Conservation (phyloP, 2,113 vertebrate species). For the Misgurnus anguillicaudatus region DNA sequence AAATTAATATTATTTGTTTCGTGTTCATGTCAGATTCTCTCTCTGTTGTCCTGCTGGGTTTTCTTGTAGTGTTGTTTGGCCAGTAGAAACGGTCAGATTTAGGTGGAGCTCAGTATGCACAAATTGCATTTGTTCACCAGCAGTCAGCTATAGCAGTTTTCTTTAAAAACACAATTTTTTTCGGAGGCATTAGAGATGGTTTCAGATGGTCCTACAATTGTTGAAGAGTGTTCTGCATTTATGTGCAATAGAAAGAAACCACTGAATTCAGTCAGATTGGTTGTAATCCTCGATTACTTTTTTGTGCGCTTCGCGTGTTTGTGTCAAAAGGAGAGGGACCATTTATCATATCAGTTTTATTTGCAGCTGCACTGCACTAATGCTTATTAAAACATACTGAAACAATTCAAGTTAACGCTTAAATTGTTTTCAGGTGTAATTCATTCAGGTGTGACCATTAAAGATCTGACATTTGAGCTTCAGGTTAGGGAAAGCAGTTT, state of each 20-base stretch:
- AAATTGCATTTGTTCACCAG: neutral
- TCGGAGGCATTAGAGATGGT: neutral
- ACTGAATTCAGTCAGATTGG: constrained; percentile 35
- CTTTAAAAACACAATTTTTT: neutral
- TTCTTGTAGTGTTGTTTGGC: constrained; percentile 30
- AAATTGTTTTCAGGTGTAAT: constrained; percentile 6
- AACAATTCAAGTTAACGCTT: constrained; percentile 5
- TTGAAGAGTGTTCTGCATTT: constrained; percentile 36
- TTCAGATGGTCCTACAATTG: neutral
- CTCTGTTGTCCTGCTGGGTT: constrained; percentile 31
- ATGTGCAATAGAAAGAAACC: constrained; percentile 32
- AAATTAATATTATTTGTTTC: constrained; percentile 35
- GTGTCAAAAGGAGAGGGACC: constrained; percentile 49
- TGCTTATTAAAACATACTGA: constrained; percentile 9
- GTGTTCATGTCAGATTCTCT: constrained; percentile 19
- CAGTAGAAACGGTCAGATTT: constrained; percentile 28
- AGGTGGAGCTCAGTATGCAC: neutral
- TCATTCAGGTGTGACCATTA: constrained; percentile 43
- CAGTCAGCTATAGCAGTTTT: neutral
- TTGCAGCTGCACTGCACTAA: constrained; percentile 31
- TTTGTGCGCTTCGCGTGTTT: constrained; percentile 30
- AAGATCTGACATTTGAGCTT: constrained; percentile 1
- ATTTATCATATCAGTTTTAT: constrained; percentile 50
- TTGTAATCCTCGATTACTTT: constrained; percentile 30
- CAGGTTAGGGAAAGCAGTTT: constrained; percentile 19